phyloP scores from a whole-genome alignment of 2,113 vertebrate species.

The Butorides virescens region DNA sequence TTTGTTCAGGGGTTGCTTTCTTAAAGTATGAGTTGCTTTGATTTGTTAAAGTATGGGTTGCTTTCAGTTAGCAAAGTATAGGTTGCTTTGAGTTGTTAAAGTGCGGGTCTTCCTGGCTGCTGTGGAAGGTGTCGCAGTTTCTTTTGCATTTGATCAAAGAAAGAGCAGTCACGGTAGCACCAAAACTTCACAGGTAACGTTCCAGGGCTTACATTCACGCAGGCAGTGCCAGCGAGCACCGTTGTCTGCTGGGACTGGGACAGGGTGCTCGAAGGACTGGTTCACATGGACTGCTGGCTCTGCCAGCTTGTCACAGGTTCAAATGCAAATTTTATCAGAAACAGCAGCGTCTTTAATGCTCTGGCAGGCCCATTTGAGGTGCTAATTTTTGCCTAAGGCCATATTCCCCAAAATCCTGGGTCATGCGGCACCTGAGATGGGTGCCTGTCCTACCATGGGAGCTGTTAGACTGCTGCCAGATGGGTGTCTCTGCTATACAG shows the following conservation, averaged over 20 bases:
- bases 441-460: background rate
- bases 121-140: background rate
- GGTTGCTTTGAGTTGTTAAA: background rate
- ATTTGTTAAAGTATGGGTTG: background rate
- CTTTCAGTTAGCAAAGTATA: background rate
- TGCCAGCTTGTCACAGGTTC: background rate
- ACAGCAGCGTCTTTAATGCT: background rate
- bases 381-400: background rate
- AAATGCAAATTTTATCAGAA: background rate
- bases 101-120: background rate
- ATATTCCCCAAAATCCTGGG: background rate
- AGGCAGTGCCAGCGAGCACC: background rate
- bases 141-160: background rate
- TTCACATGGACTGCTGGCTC: background rate
- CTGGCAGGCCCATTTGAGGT: background rate
- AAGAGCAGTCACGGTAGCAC: background rate
- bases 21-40: background rate
- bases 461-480: background rate
- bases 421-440: rapidly evolving
- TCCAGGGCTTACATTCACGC: background rate
- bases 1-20: background rate
- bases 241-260: background rate
- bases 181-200: background rate
- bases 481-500: background rate
- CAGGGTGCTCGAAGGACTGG: background rate